Percentiles rank a stretch among this genome's conserved stretches.
Evolutionary conservation across 2,113 vertebrate species (phyloP).

Genomic region (Xenopus borealis): DNA sequence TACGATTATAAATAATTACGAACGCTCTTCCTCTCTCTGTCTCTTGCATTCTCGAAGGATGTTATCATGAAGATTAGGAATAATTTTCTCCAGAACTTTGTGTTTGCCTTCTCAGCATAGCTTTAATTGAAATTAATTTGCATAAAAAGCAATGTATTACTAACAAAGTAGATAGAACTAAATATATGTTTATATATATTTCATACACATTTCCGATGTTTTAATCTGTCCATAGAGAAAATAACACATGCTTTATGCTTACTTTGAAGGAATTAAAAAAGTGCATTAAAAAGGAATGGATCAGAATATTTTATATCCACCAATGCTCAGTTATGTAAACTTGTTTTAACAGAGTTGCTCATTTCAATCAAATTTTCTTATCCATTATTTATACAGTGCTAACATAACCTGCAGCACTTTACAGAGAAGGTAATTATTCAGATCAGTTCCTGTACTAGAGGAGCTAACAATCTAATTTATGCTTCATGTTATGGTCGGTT

Average conservation of each 20-base stretch:
- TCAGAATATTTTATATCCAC: neutral
- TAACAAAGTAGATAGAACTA: slow-evolving; percentile 78
- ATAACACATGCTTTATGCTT: slow-evolving; percentile 1
- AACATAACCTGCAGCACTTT: too few species aligned
- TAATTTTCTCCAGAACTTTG: slow-evolving; percentile 75
- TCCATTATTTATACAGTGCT: too few species aligned
- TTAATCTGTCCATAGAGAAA: slow-evolving; percentile 53
- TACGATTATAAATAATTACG: slow-evolving; percentile 83
- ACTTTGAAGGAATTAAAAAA: neutral
- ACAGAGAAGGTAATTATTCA: too few species aligned
- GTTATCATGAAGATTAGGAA: slow-evolving; percentile 81
- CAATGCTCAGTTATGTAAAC: too few species aligned
- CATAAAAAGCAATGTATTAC: slow-evolving; percentile 81
- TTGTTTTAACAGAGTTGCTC: too few species aligned
- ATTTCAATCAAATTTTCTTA: too few species aligned
- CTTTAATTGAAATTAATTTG: slow-evolving; percentile 81
- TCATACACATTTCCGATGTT: slow-evolving; percentile 71
- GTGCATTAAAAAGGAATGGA: neutral
- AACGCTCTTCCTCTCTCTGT: neutral
- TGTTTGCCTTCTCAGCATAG: slow-evolving; percentile 78
- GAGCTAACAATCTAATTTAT: too few species aligned
- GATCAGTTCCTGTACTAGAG: too few species aligned
- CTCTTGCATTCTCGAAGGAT: slow-evolving; percentile 71
- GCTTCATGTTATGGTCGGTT: too few species aligned
- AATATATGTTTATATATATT: slow-evolving; percentile 67